Conservation (phyloP, 2,888 invertebrate genomes). For the Lordiphosa andalusiaca region DNA sequence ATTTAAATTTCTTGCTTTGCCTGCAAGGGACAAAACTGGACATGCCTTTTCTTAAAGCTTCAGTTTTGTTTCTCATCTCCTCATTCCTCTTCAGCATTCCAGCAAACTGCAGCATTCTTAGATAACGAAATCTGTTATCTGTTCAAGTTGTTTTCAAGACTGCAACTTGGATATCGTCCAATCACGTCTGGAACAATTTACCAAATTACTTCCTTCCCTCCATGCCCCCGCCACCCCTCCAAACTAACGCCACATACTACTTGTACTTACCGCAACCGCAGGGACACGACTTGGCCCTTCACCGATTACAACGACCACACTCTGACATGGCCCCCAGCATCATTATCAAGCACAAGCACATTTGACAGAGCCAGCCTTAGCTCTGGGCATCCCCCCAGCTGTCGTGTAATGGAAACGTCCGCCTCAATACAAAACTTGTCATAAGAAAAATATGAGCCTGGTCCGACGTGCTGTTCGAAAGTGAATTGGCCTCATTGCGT, state of each 20-base stretch:
- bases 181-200: slow-evolving; percentile 30
- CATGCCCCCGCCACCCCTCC: background rate
- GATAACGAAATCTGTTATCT: no score
- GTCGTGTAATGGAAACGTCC: slow-evolving; percentile 14
- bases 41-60: no score
- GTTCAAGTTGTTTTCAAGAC: background rate
- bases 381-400: slow-evolving; percentile 8
- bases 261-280: slow-evolving; percentile 31
- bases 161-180: slow-evolving; percentile 14
- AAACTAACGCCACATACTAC: slow-evolving; percentile 1
- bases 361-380: slow-evolving; percentile 19
- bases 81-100: background rate
- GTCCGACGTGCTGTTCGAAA: slow-evolving; percentile 25
- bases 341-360: slow-evolving; percentile 26
- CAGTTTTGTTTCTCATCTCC: no score
- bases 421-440: slow-evolving; percentile 37
- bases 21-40: no score
- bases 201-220: slow-evolving; percentile 36
- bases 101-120: slow-evolving; percentile 14
- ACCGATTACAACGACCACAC: slow-evolving; percentile 31
- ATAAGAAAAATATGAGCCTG: slow-evolving; percentile 41
- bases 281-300: slow-evolving; percentile 25
- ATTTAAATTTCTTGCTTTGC: no score
- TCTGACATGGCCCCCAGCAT: slow-evolving; percentile 37
- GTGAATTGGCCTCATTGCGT: slow-evolving; percentile 70